phyloP scores from a whole-genome alignment of 2,797 vertebrate genomes.

The Tenualosa ilisha region DNA sequence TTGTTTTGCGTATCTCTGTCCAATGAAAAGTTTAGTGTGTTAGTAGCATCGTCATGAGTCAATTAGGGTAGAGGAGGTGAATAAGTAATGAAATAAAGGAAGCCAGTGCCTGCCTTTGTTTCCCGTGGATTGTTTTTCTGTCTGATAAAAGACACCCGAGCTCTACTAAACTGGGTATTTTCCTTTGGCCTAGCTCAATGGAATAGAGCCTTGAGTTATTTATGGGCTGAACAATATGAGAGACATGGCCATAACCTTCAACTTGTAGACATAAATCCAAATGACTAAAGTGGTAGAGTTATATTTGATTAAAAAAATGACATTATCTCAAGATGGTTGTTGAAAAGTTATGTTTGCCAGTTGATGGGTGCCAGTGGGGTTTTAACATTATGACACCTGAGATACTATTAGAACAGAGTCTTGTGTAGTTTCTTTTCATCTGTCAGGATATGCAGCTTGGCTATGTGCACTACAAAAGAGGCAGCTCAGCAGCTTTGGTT shows the following conservation, averaged over 20 bases:
- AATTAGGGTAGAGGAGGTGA: neutral
- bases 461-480: neutral
- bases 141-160: slow-evolving; percentile 5
- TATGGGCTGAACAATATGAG: neutral
- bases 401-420: too few relatives aligned
- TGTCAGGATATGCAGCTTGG: neutral
- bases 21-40: neutral
- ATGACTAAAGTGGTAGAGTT: neutral
- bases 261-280: neutral
- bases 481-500: neutral
- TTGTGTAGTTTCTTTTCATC: neutral
- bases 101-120: neutral
- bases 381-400: neutral
- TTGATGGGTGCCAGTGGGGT: neutral
- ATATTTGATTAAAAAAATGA: neutral
- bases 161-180: neutral
- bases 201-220: neutral
- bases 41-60: neutral
- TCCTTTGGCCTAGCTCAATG: neutral
- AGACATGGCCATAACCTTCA: neutral
- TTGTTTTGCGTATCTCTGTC: neutral
- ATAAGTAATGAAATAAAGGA: neutral
- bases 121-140: neutral
- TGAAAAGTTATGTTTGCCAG: neutral
- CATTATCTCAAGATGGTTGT: neutral